A percentile compares a stretch with the other conserved stretches of the same genome.
These are phyloP conservation scores for Syrista parreyssii DNA, from an alignment of 2,888 invertebrate species.

Conservation along the genomic window DNA sequence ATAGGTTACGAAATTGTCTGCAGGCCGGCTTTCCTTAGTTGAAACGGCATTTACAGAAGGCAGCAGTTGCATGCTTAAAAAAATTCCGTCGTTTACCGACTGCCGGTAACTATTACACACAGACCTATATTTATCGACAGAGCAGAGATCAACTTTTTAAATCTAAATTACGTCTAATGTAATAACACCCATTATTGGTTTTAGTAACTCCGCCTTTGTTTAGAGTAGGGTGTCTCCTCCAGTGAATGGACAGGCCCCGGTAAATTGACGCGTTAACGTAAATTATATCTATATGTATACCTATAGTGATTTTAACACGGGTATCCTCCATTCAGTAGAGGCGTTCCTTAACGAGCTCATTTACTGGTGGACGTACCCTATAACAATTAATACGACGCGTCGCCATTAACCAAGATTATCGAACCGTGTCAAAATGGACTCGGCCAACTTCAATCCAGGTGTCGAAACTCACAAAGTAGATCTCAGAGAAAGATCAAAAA, in stretches of 20 bases:
- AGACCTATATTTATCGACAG: not conserved
- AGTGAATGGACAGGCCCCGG: too few species aligned
- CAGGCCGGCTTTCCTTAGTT: constrained; percentile 16
- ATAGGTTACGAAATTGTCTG: constrained; percentile 50
- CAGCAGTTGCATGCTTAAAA: not conserved
- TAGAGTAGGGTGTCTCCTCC: not conserved
- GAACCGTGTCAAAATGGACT: too few species aligned
- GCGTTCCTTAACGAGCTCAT: too few species aligned
- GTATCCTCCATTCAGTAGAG: too few species aligned
- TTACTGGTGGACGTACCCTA: too few species aligned
- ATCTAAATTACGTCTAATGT: not conserved
- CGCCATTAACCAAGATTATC: not conserved
- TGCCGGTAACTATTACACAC: not conserved
- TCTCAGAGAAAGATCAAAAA: not conserved
- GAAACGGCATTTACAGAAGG: not conserved
- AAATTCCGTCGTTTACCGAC: not conserved
- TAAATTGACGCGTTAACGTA: too few species aligned
- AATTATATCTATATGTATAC: too few species aligned
- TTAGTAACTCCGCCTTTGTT: not conserved
- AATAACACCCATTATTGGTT: not conserved
- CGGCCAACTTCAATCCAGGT: too few species aligned
- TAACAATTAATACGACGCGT: not conserved
- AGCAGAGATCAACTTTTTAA: not conserved
- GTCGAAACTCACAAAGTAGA: not conserved
- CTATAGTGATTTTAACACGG: too few species aligned